phyloP scores from a whole-genome alignment of 2,113 vertebrate species.

The Oryzias melastigma region DNA sequence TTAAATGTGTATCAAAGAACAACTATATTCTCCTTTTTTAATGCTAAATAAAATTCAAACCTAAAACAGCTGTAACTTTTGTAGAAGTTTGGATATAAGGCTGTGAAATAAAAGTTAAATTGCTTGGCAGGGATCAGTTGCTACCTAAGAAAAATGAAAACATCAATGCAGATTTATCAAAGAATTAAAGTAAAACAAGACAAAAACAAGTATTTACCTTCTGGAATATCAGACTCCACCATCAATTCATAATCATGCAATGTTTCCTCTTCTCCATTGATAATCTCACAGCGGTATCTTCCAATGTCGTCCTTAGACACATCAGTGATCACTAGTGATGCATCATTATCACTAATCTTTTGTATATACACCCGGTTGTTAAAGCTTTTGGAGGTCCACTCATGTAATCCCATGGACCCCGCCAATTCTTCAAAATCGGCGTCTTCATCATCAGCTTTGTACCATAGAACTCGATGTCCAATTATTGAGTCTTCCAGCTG shows the following conservation, averaged over 20 bases:
- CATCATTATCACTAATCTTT: conserved; percentile 77
- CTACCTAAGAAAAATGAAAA: no score
- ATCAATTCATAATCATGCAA: conserved; percentile 79
- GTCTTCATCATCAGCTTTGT: conserved; percentile 85
- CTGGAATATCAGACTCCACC: conserved; percentile 68
- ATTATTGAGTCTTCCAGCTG: conserved; percentile 62
- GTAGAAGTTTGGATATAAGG: no score
- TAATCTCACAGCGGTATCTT: conserved; percentile 88
- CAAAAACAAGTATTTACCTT: conserved; percentile 52
- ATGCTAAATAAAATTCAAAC: no score
- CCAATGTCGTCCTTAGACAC: conserved; percentile 84
- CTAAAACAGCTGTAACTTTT: no score
- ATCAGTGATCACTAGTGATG: conserved; percentile 82
- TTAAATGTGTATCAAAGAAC: no score
- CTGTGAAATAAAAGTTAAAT: no score
- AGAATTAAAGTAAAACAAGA: neutral
- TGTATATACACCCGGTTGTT: conserved; percentile 79
- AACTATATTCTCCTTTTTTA: no score
- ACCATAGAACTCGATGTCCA: conserved; percentile 89
- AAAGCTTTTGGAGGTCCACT: conserved; percentile 82
- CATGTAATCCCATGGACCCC: conserved; percentile 88
- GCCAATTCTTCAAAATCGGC: conserved; percentile 85
- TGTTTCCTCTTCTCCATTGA: conserved; percentile 84
- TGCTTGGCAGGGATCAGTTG: no score
- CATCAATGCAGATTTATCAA: neutral